These are phyloP conservation scores for Agrilus mali DNA, from an alignment of 2,888 invertebrate genomes.

Conservation along the genomic window DNA sequence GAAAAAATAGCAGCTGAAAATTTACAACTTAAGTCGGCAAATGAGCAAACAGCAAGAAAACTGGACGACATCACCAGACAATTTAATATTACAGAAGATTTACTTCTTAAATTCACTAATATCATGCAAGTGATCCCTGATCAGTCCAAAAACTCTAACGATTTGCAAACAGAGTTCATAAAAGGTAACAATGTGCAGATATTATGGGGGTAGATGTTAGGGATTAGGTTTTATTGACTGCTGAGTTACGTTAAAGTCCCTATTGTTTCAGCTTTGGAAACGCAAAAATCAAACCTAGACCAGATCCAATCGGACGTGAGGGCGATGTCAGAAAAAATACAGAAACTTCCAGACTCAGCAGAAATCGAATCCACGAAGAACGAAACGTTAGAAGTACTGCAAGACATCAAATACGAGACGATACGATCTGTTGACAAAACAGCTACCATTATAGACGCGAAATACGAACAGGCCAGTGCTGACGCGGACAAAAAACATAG, in stretches of 20 bases:
- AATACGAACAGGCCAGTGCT: slow-evolving; percentile 15
- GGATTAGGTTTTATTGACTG: too few species aligned
- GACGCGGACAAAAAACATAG: slow-evolving; percentile 19
- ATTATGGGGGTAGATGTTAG: too few species aligned
- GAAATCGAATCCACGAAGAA: slow-evolving; percentile 48
- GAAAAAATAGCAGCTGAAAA: slow-evolving; percentile 28
- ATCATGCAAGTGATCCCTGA: background rate
- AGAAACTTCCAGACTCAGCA: slow-evolving; percentile 33
- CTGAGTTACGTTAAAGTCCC: too few species aligned
- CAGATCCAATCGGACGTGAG: slow-evolving; percentile 24
- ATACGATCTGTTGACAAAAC: slow-evolving; percentile 11
- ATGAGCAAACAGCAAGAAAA: slow-evolving; percentile 33
- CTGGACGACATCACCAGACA: slow-evolving; percentile 34
- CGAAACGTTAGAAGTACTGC: slow-evolving; percentile 45
- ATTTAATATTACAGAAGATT: slow-evolving; percentile 35
- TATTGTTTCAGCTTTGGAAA: slow-evolving; percentile 22
- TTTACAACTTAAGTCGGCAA: slow-evolving; percentile 32
- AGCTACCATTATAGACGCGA: slow-evolving; percentile 8
- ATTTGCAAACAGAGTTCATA: slow-evolving; percentile 27
- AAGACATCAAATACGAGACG: slow-evolving; percentile 39
- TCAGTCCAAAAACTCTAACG: slow-evolving; percentile 19
- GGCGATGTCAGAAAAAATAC: slow-evolving; percentile 20
- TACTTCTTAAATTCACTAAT: slow-evolving; percentile 24
- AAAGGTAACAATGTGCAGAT: slow-evolving; percentile 19
- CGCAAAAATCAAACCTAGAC: slow-evolving; percentile 25